phyloP scores from a whole-genome alignment of 1,140 invertebrate species.

The Zeugodacus cucurbitae region DNA sequence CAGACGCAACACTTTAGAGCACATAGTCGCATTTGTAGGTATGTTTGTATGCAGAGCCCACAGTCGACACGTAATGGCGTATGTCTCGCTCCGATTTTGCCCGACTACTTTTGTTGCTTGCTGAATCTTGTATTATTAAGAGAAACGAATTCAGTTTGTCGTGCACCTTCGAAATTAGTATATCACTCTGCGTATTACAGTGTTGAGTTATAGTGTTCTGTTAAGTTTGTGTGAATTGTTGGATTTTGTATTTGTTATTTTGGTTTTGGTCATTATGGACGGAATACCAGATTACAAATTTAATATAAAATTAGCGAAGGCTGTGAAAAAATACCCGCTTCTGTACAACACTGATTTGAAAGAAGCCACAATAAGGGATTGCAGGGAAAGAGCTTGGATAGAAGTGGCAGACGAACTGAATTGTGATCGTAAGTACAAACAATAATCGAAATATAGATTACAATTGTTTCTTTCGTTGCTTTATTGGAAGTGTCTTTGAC shows the following conservation, averaged over 20 bases:
- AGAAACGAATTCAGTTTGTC: neutral
- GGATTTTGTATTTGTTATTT: neutral
- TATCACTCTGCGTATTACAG: too few relatives aligned
- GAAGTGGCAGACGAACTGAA: neutral
- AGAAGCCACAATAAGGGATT: neutral
- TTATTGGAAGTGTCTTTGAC: too few relatives aligned
- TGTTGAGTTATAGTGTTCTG: neutral
- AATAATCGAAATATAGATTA: too few relatives aligned
- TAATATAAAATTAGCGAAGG: neutral
- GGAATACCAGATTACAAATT: neutral
- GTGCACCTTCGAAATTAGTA: neutral
- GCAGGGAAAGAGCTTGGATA: neutral
- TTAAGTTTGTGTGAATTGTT: neutral
- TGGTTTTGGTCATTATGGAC: neutral
- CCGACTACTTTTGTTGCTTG: neutral
- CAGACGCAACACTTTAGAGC: too few relatives aligned
- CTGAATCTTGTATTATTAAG: neutral
- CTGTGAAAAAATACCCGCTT: neutral
- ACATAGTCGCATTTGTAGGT: too few relatives aligned
- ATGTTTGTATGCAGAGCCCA: neutral
- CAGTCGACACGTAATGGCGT: neutral
- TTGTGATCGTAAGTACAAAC: neutral
- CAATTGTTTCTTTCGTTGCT: too few relatives aligned
- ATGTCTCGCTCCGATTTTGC: neutral
- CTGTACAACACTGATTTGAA: neutral